Evolutionary conservation across 2,888 invertebrate genomes (phyloP).

Genomic region (Drosophila villosipedis): DNA sequence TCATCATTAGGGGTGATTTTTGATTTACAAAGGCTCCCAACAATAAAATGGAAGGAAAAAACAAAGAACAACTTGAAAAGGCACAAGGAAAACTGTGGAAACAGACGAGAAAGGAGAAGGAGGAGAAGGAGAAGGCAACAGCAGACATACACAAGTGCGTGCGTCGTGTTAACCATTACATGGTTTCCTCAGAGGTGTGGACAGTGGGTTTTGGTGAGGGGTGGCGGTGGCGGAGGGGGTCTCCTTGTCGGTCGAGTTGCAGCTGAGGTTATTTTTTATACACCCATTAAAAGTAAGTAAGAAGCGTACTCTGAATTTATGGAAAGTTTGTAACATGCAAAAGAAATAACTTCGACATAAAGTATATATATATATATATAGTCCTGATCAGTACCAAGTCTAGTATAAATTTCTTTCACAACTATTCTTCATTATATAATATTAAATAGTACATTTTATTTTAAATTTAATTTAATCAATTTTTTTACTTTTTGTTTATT

Average conservation of each 20-base stretch:
- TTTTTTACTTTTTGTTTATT: background rate
- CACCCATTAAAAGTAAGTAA: background rate
- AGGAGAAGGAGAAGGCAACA: background rate
- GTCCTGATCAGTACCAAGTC: background rate
- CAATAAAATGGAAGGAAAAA: conserved; percentile 39
- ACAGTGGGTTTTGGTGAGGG: background rate
- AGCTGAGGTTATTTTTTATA: background rate
- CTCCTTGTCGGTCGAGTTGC: conserved; percentile 4
- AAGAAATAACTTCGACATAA: background rate
- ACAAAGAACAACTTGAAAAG: conserved; percentile 43
- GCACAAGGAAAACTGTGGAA: conserved; percentile 43
- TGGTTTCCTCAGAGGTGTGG: background rate
- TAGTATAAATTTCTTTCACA: background rate
- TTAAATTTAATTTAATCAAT: background rate
- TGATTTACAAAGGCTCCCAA: conserved; percentile 55
- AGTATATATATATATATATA: background rate
- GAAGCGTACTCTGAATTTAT: background rate
- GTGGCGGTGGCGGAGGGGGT: background rate
- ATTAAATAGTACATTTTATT: background rate
- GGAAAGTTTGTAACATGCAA: background rate
- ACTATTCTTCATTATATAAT: background rate
- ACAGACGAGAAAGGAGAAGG: conserved; percentile 4
- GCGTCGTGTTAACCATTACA: conserved; percentile 36
- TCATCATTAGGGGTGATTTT: conserved; percentile 68
- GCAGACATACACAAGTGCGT: conserved; percentile 52